Evolutionary conservation across 2,888 invertebrate species (phyloP).

Genomic region (Andricus curvator): DNA sequence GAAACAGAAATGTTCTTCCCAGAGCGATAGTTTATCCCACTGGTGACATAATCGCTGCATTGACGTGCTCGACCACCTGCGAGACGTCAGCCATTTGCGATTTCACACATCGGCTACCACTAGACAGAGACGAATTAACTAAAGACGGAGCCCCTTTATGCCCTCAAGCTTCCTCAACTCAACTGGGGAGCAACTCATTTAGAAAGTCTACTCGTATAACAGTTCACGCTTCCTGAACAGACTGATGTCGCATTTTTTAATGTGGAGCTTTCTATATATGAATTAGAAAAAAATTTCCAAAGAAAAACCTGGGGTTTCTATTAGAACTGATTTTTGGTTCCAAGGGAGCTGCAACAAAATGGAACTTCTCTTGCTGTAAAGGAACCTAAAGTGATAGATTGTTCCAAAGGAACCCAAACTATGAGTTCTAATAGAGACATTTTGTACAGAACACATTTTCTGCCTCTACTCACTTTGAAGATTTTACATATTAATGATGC

Average conservation of each 20-base stretch:
- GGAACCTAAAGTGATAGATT: no score
- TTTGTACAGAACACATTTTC: no score
- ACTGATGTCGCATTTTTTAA: background rate
- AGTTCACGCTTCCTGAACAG: background rate
- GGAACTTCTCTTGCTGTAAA: no score
- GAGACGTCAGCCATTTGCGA: slow-evolving; percentile 16
- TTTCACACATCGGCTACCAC: slow-evolving; percentile 11
- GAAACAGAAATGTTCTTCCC: slow-evolving; percentile 53
- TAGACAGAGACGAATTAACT: slow-evolving; percentile 40
- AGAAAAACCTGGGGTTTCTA: no score
- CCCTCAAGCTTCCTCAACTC: slow-evolving; percentile 45
- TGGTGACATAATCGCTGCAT: slow-evolving; percentile 66
- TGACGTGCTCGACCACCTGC: slow-evolving; percentile 49
- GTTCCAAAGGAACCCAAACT: no score
- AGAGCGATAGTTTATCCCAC: slow-evolving; percentile 59
- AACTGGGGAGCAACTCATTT: slow-evolving; percentile 47
- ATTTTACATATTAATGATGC: no score
- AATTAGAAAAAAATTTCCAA: no score
- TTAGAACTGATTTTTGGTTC: no score
- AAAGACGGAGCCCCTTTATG: slow-evolving; percentile 40
- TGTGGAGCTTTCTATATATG: no score
- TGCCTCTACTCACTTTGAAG: no score
- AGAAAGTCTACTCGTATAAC: slow-evolving; percentile 45
- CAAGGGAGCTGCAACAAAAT: no score
- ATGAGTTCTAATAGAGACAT: no score